These are phyloP conservation scores for Pseudococcus jackbeardsleyi DNA, from an alignment of 2,888 invertebrate species.

Conservation along the genomic window DNA sequence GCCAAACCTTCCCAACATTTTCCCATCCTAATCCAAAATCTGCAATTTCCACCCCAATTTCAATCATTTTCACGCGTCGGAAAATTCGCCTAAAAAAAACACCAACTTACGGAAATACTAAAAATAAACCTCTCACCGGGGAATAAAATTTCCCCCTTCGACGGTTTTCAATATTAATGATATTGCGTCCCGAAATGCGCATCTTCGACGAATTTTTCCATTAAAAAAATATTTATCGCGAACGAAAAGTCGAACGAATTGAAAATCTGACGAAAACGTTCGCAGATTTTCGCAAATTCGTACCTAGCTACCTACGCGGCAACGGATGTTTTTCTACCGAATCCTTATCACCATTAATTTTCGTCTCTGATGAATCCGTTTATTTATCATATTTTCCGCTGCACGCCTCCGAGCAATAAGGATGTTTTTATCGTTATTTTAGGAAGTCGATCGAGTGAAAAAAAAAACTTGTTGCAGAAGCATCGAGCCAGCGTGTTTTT, in stretches of 20 bases:
- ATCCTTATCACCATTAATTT: neutral
- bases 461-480: constrained; percentile 8
- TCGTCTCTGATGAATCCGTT: neutral
- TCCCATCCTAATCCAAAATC: neutral
- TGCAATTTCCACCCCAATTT: neutral
- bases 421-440: neutral
- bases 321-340: neutral
- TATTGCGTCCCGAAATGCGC: neutral
- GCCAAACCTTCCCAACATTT: too few relatives aligned
- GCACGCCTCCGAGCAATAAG: neutral
- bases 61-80: neutral
- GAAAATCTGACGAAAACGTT: neutral
- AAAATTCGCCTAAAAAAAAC: constrained; percentile 5
- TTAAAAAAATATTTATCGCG: neutral
- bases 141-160: constrained; percentile 24
- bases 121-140: constrained; percentile 12
- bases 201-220: neutral
- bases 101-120: neutral
- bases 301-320: neutral
- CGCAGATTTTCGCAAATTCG: too few relatives aligned
- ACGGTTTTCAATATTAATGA: constrained; percentile 24
- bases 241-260: neutral
- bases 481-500: neutral
- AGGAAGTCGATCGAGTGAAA: neutral
- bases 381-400: neutral